Evolutionary conservation across 2,113 vertebrate genomes (phyloP).

Genomic region (Zingel zingel): DNA sequence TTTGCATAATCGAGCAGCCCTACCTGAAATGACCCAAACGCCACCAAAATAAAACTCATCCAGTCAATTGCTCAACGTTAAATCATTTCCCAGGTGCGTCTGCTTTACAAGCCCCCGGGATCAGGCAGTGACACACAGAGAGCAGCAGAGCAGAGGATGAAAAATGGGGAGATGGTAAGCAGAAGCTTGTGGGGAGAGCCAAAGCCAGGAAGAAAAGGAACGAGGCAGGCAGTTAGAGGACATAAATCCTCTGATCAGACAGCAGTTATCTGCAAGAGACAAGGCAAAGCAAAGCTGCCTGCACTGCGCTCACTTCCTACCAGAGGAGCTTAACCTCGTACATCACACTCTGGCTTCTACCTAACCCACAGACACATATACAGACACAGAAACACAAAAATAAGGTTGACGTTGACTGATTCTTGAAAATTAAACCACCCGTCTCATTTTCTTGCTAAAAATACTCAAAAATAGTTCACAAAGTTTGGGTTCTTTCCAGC

Average conservation of each 20-base stretch:
- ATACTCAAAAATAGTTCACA: background rate
- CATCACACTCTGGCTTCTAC: constrained; percentile 12
- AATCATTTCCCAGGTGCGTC: background rate
- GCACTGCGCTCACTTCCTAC: background rate
- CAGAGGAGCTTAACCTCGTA: constrained; percentile 3
- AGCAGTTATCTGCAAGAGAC: constrained; percentile 45
- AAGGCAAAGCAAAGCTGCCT: constrained; percentile 16
- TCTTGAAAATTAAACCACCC: background rate
- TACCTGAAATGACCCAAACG: no score
- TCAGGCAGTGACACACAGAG: constrained; percentile 6
- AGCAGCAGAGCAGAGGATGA: constrained; percentile 26
- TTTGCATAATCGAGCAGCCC: no score
- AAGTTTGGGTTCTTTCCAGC: constrained; percentile 60
- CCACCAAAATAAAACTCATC: background rate
- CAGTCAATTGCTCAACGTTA: background rate
- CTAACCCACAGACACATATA: constrained; percentile 12
- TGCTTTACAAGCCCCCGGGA: background rate
- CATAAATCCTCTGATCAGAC: constrained; percentile 60
- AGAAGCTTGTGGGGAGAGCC: constrained; percentile 18
- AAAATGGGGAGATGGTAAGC: constrained; percentile 19
- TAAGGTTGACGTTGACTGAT: background rate
- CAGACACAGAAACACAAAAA: background rate
- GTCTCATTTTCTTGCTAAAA: background rate
- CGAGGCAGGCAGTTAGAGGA: constrained; percentile 30
- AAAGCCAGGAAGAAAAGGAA: constrained; percentile 26